phyloP scores from a whole-genome alignment of 2,797 vertebrate genomes.

The Epinephelus malabaricus region DNA sequence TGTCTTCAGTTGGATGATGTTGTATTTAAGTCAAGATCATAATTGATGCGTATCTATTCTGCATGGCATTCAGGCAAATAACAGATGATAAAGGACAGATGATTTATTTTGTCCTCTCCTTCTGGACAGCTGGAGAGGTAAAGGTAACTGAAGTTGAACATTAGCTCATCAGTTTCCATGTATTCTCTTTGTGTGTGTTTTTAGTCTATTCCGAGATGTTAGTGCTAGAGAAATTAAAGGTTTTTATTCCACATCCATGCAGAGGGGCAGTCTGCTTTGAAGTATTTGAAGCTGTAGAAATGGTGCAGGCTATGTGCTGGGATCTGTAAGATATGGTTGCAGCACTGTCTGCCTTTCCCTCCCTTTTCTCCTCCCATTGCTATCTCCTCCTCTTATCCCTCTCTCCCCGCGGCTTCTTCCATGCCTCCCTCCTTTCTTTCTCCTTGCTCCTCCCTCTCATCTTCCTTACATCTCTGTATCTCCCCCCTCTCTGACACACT shows the following conservation, averaged over 20 bases:
- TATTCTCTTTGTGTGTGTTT: slow-evolving; percentile 4
- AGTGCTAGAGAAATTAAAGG: background rate
- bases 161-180: slow-evolving; percentile 21
- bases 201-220: background rate
- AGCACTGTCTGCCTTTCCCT: slow-evolving; percentile 11
- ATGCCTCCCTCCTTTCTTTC: slow-evolving; percentile 16
- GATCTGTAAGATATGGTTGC: slow-evolving; percentile 51
- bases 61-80: background rate
- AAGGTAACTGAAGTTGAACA: background rate
- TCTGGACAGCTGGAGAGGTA: slow-evolving; percentile 5
- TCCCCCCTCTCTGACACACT: slow-evolving; percentile 81
- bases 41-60: background rate
- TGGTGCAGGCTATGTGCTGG: slow-evolving; percentile 42
- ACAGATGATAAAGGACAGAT: slow-evolving; percentile 5
- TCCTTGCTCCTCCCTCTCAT: slow-evolving; percentile 18
- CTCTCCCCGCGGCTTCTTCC: slow-evolving; percentile 21
- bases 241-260: slow-evolving; percentile 8
- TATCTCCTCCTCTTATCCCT: slow-evolving; percentile 9
- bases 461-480: slow-evolving; percentile 38
- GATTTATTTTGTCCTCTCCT: background rate
- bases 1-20: background rate
- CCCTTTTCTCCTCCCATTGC: slow-evolving; percentile 7
- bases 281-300: slow-evolving; percentile 14
- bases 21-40: background rate
- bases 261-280: slow-evolving; percentile 11